A percentile compares a stretch with the other conserved stretches of the same genome.
These are phyloP conservation scores for Recurvirostra avosetta DNA, from an alignment of 2,113 vertebrate genomes.

Conservation along the genomic window DNA sequence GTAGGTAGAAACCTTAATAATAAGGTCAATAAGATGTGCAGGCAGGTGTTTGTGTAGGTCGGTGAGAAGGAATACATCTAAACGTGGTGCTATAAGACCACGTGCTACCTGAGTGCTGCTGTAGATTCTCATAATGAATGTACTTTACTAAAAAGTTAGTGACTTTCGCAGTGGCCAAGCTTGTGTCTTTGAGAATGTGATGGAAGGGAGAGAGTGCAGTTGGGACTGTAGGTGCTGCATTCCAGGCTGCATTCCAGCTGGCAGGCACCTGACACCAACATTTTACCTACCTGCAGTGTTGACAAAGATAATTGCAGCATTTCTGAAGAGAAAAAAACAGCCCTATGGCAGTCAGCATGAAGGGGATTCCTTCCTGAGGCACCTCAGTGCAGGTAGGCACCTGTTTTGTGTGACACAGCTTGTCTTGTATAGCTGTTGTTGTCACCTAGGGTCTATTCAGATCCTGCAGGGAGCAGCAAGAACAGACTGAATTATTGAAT, in stretches of 20 bases:
- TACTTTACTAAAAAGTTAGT: background rate
- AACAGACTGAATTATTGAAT: accelerated
- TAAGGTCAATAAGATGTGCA: background rate
- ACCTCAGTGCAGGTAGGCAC: background rate
- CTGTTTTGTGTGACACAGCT: background rate
- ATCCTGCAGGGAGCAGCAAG: background rate
- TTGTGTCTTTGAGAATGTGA: background rate
- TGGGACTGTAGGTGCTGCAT: background rate
- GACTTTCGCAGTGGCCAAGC: background rate
- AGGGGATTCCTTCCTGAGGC: background rate
- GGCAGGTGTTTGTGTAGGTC: background rate
- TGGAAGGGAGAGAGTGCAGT: background rate
- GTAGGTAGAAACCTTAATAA: background rate
- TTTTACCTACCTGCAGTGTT: background rate
- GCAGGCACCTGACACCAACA: background rate
- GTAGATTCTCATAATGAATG: background rate
- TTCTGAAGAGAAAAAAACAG: background rate
- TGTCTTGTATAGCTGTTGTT: background rate
- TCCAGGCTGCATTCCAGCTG: conserved; percentile 52
- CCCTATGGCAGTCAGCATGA: background rate
- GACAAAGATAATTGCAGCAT: background rate
- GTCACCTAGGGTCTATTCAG: background rate
- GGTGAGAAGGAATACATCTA: background rate
- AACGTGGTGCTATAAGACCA: background rate
- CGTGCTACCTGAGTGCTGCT: background rate